phyloP scores from a whole-genome alignment of 2,797 vertebrate species.

The Ctenopoma multispine region DNA sequence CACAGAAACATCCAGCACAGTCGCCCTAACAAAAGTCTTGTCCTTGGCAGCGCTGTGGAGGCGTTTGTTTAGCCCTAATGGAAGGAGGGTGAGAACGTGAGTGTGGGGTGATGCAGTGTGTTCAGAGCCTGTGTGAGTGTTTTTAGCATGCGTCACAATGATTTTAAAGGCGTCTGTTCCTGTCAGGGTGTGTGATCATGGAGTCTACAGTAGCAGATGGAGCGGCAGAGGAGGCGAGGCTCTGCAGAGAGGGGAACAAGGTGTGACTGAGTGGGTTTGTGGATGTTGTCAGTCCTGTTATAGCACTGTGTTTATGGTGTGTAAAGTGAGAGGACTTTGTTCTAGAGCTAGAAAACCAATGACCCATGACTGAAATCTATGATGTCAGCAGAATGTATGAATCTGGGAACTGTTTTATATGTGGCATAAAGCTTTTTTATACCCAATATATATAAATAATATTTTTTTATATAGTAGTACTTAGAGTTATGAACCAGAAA shows the following conservation, averaged over 20 bases:
- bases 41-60: slow-evolving; percentile 54
- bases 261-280: slow-evolving; percentile 44
- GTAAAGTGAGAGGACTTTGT: slow-evolving; percentile 11
- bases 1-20: slow-evolving; percentile 33
- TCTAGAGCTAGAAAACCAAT: slow-evolving; percentile 29
- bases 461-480: slow-evolving; percentile 31
- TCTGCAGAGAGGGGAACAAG: slow-evolving; percentile 6
- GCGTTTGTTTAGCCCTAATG: slow-evolving; percentile 56
- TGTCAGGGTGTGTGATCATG: neutral
- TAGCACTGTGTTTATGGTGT: slow-evolving; percentile 13
- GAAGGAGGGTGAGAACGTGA: slow-evolving; percentile 16
- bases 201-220: slow-evolving; percentile 9
- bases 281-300: slow-evolving; percentile 24
- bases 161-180: slow-evolving; percentile 16
- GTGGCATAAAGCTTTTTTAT: slow-evolving; percentile 33
- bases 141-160: slow-evolving; percentile 15
- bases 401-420: slow-evolving; percentile 29
- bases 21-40: slow-evolving; percentile 47
- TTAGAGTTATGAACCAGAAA: slow-evolving; percentile 59
- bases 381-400: slow-evolving; percentile 39
- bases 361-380: slow-evolving; percentile 43
- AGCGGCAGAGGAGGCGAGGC: slow-evolving; percentile 21
- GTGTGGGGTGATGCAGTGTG: slow-evolving; percentile 1
- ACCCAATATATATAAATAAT: no score
- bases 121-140: slow-evolving; percentile 12